Base-by-base conservation (phyloP, 37 sponge, comb jelly and placozoan species). In the Cliona cf. orientalis region DNA sequence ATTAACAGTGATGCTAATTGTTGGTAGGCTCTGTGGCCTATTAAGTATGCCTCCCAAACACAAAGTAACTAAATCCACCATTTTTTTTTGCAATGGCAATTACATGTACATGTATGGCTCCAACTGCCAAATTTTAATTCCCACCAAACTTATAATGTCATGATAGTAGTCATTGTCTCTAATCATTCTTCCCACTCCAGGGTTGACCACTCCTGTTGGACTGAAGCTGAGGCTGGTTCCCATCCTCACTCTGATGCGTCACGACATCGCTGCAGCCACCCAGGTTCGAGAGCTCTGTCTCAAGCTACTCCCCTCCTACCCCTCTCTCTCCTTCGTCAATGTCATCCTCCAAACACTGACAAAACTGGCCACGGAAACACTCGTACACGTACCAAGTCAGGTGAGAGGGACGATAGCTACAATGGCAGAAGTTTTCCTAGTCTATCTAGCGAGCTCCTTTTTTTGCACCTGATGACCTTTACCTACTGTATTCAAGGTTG, bases 251-350 rank as follows among this genome's bases (percentile, higher is more conserved):
- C 72, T 79, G 37, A 94, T 97, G 97, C 67, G 91, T 59, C 92
- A 97, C 49, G 87, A 85, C 72, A 73, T 87, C 19, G 69, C 60
- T 17, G 82, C 86, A 38, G 92, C 90, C 25, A 75, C 79, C 26
- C 91, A 86, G 84, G 97, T 89, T 5, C 65, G 96, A 17, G 83
- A 94, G 33, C 79, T 97, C 17, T 97, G 95, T 70, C 38, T 89
- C 7, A 71, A 83, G 35, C 90, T 97, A 29, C 71, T 97, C 25
- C 61, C 77, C 0, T 58, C 90, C 22, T 88, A 97, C 80, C 89
- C 97, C 21, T 79, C 93, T 46, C 49, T 80, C 49, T 66, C 84
- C 49, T 91, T 97, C 55, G 84, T 89, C 57, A 60, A 71, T 29
- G 56, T 75, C 23, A 39, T 90, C 42, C 78, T 97, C n/a, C 81